A percentile compares a stretch with the other conserved stretches of the same genome.
Conservation (phyloP, 2,797 vertebrate species). For the Setipinna tenuifilis region DNA sequence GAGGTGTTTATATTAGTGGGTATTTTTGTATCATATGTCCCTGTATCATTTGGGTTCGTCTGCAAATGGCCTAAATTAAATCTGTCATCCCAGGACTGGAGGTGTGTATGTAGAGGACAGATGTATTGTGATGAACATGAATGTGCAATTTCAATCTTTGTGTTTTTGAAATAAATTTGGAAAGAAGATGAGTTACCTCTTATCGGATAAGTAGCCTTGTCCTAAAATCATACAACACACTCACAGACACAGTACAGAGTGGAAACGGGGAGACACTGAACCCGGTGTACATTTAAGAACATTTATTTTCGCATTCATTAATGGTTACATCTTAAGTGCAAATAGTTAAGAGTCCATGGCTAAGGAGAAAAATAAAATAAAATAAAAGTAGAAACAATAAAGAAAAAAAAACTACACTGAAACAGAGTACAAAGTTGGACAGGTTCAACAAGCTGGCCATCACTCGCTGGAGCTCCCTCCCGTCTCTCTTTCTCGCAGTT, state of each 20-base stretch:
- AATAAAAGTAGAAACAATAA: conserved; percentile 83
- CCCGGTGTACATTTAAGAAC: conserved; percentile 90
- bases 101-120: not conserved
- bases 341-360: conserved; percentile 96
- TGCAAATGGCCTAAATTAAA: not conserved
- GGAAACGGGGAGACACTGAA: conserved; percentile 41
- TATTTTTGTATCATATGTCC: too few species aligned
- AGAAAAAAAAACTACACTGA: conserved; percentile 78
- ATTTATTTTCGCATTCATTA: conserved; percentile 99
- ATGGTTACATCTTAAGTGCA: conserved; percentile 99
- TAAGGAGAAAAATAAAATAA: conserved; percentile 85
- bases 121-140: not conserved
- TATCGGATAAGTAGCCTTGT: too few species aligned
- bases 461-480: conserved; percentile 69
- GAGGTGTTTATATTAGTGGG: too few species aligned
- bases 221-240: not conserved
- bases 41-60: not conserved
- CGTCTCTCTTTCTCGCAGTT: conserved; percentile 70
- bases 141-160: too few species aligned
- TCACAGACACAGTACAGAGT: not conserved
- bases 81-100: not conserved
- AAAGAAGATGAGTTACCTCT: too few species aligned
- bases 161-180: not conserved
- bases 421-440: conserved; percentile 96
- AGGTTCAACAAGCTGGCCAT: conserved; percentile 89